Conservation (phyloP, 2,797 vertebrate genomes). For the Poecilia wingei region DNA sequence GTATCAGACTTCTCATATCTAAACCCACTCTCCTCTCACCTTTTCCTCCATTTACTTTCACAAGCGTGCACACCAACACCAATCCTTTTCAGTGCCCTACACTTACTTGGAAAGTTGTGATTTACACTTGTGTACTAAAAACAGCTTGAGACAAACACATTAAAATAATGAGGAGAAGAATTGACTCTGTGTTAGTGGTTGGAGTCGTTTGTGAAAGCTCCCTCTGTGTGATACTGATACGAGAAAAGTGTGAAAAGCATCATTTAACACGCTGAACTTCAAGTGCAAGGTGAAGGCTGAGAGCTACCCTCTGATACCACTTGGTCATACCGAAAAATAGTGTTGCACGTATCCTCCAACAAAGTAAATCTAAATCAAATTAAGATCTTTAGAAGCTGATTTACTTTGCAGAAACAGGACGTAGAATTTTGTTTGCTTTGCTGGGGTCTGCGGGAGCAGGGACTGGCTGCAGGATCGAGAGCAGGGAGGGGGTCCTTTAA, state of each 20-base stretch:
- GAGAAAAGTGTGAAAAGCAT: constrained; percentile 35
- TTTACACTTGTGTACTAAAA: constrained; percentile 74
- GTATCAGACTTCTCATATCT: constrained; percentile 23
- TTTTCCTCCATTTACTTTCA: constrained; percentile 25
- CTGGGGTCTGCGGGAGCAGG: constrained; percentile 53
- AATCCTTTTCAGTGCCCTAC: constrained; percentile 47
- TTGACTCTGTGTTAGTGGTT: constrained; percentile 53
- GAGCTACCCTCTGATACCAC: not conserved
- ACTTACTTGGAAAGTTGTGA: constrained; percentile 71
- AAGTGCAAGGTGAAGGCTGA: constrained; percentile 12
- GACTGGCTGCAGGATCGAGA: constrained; percentile 35
- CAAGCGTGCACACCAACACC: constrained; percentile 51
- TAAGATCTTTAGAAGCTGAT: constrained; percentile 62
- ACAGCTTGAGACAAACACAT: constrained; percentile 73
- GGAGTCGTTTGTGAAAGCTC: constrained; percentile 39
- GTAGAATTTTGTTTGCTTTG: constrained; percentile 66
- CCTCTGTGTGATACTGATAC: constrained; percentile 38
- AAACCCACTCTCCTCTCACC: constrained; percentile 10
- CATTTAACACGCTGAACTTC: constrained; percentile 28
- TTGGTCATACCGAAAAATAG: constrained; percentile 9
- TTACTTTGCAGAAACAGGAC: constrained; percentile 76
- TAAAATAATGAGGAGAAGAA: constrained; percentile 61
- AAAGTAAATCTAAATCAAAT: constrained; percentile 58
- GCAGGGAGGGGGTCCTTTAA: constrained; percentile 60
- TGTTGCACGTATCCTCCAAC: constrained; percentile 19